Evolutionary conservation across 2,888 invertebrate genomes (phyloP), one percentile per base, ranked within the genome.

Genomic region (Sthenelais limicola): DNA sequence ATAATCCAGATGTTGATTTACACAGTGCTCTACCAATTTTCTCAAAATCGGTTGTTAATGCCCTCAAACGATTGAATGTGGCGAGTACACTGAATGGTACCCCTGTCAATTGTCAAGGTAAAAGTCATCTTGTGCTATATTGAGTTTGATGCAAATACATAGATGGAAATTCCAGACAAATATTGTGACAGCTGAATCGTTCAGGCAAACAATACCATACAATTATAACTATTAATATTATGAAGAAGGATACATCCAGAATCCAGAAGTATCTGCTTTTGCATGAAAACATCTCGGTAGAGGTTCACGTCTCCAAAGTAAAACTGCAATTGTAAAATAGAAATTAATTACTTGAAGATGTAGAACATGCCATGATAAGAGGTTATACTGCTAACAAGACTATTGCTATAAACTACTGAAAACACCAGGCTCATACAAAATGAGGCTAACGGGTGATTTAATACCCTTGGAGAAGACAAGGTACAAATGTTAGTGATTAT

Each of bases 271-370:
- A 74, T 71, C 43, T 72, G 26, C 0, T 75, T 35, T 35, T 62
- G 52, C 48, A 77, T 71, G 32, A 76, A 76, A 0, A 5, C 33
- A 43, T 77, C 77, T 28, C 62, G 33, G 66, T 49, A 49, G 56
- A 77, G n/a, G 58, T 77, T 77, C 33, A 77, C 67, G 38, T 70
- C 71, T 15, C 76, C 71, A 56, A 76, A 77, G 52, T 77, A 77
- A 33, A 74, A 76, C 77, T 77, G 73, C 21, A 74, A 74, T 32
- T 1, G 49, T 21, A 7, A 9, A 32, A 62, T 15, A 43, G 21
- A 18, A 32, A 32, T 68, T 49, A 52, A 4, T 12, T 24, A 32
- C 9, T 5, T 7, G 47, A 68, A 9, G 15, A n/a, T 71, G 28
- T 18, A 43, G 9, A 43, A 9, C 18, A 43, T 43, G 9, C 12